These are phyloP conservation scores for Campylomormyrus tamandua DNA, from an alignment of 2,113 vertebrate species.

Conservation along the genomic window DNA sequence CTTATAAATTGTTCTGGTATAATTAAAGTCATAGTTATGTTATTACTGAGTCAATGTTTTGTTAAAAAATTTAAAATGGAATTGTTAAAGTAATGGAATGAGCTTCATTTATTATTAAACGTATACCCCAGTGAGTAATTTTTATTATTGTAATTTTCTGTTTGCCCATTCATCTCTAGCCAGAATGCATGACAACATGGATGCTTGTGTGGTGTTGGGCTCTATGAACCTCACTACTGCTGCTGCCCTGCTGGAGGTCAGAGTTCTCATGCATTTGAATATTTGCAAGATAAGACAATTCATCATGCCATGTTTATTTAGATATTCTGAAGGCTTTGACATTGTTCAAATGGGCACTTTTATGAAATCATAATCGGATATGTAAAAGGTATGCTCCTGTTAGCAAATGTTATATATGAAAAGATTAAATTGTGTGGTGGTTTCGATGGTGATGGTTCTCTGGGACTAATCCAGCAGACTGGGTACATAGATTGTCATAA, in stretches of 20 bases:
- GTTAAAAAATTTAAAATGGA: neutral
- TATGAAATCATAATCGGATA: neutral
- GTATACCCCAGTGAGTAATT: neutral
- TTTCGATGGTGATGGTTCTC: neutral
- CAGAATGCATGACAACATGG: slow-evolving; percentile 89
- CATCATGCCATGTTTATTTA: neutral
- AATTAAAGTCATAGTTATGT: neutral
- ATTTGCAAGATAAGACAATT: neutral
- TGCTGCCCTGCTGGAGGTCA: slow-evolving; percentile 79
- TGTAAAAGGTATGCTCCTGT: neutral
- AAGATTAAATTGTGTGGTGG: neutral
- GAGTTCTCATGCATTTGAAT: slow-evolving; percentile 8
- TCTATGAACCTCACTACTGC: slow-evolving; percentile 73
- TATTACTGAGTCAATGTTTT: neutral
- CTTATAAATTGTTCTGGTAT: neutral
- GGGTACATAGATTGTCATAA: neutral
- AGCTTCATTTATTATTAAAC: neutral
- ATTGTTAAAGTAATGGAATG: neutral
- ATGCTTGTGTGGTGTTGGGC: slow-evolving; percentile 85
- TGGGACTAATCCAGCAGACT: neutral
- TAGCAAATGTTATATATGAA: neutral
- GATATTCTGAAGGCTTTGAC: neutral
- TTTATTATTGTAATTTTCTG: neutral
- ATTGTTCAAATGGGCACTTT: neutral
- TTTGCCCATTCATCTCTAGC: slow-evolving; percentile 53